phyloP scores from a whole-genome alignment of 2,797 vertebrate genomes.

The Diplodus sargus region DNA sequence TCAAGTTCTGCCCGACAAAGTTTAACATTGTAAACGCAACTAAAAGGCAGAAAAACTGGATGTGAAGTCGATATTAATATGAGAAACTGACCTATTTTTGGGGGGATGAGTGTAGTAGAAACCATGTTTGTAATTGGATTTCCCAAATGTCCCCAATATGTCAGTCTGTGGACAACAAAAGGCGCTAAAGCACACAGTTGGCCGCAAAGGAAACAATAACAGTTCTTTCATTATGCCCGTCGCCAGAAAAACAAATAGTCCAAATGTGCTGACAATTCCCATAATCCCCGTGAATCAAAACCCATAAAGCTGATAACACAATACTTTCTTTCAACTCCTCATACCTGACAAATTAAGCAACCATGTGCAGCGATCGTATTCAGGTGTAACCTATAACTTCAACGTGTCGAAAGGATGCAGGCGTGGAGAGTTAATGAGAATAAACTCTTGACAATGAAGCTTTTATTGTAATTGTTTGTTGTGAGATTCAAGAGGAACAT shows the following conservation, averaged over 20 bases:
- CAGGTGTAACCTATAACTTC: neutral
- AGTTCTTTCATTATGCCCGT: neutral
- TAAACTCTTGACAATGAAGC: too few relatives aligned
- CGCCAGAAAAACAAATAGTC: neutral
- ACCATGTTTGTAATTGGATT: neutral
- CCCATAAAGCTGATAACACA: neutral
- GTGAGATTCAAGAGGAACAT: too few relatives aligned
- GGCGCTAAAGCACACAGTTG: neutral
- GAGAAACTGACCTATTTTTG: neutral
- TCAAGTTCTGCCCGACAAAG: neutral
- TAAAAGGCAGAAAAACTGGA: neutral
- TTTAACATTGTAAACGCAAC: neutral
- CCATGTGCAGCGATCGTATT: neutral
- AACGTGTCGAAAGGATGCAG: too few relatives aligned
- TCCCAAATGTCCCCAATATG: slow-evolving; percentile 31
- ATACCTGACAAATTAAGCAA: neutral
- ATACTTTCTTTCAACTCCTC: neutral
- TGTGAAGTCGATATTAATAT: neutral
- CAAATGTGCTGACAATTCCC: slow-evolving; percentile 8
- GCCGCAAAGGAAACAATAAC: slow-evolving; percentile 2
- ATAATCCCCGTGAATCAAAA: slow-evolving; percentile 1
- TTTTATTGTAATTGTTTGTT: too few relatives aligned
- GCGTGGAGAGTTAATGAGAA: too few relatives aligned
- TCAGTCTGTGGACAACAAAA: slow-evolving; percentile 27
- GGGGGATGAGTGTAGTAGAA: neutral